Conservation (phyloP, 2,888 invertebrate species). For the Xestia ashworthii region DNA sequence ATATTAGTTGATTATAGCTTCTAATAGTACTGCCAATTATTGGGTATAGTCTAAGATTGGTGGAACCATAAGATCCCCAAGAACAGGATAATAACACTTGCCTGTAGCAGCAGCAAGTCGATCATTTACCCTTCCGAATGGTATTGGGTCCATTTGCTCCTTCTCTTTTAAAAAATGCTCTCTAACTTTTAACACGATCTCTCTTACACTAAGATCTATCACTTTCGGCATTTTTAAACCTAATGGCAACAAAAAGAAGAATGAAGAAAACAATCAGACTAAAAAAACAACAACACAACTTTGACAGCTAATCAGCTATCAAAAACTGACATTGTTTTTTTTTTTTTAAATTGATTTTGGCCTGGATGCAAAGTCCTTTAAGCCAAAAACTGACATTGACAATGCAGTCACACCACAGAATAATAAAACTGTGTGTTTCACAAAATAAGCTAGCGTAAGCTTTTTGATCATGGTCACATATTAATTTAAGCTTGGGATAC, state of each 20-base stretch:
- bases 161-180: conserved; percentile 26
- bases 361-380: too few species aligned
- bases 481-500: too few species aligned
- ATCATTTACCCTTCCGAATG: conserved; percentile 19
- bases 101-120: conserved; percentile 25
- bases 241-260: not conserved
- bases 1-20: not conserved
- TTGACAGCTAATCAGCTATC: not conserved
- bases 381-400: too few species aligned
- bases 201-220: conserved; percentile 16
- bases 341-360: too few species aligned
- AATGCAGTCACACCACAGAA: too few species aligned
- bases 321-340: too few species aligned
- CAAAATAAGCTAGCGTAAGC: too few species aligned
- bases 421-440: too few species aligned
- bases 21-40: not conserved
- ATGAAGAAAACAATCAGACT: not conserved
- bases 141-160: conserved; percentile 1
- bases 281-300: not conserved
- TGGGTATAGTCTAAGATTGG: not conserved
- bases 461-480: too few species aligned
- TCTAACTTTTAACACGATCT: conserved; percentile 15
- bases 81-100: conserved; percentile 1
- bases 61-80: not conserved
- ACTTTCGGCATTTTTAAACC: conserved; percentile 21